Evolutionary conservation across 2,888 invertebrate genomes (phyloP), one percentile per base, ranked within the genome.

Genomic region (Thymelicus sylvestris): DNA sequence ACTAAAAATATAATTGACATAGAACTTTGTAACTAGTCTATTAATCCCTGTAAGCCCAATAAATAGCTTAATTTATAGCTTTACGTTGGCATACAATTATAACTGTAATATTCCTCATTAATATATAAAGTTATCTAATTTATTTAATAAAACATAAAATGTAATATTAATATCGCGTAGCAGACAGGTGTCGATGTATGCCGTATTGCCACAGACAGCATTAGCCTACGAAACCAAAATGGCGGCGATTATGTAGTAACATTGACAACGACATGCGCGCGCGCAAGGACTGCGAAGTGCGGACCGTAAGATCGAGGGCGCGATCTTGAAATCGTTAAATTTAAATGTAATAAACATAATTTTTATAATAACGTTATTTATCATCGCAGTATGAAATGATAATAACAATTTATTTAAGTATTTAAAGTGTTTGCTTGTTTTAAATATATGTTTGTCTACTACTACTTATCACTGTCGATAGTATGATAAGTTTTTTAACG

Each of bases 201-300:
- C 59, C 57, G 15, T 48, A 66, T 66, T 31, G 59, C 47, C 8
- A 60, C n/a, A 57, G 38, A 60, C n/a, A 57, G 38, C 59, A 47
- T 59, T 66, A 59, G 66, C 66, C 66, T 66, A 55, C 60, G 67
- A 41, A 61, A 57, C 52, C 55, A 39, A 60, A 66, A 71, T 73
- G 73, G 73, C 79, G 76, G 77, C 74, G 74, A 75, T 62, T 62
- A 39, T 65, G 65, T 65, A 65, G 65, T 66, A 66, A 66, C 66
- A 66, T 66, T 66, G 66, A 66, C 79, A 76, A 76, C 77, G 77
- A 82, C 50, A 15, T n/a, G 63, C 64, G 65, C 55, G 65, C 65
- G 65, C 65, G 65, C 65, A 65, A 55, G 31, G 31, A 31, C 31
- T 31, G 31, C n/a, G n/a, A n/a, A n/a, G n/a, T n/a, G n/a, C 41